Evolutionary conservation across 1,140 invertebrate genomes (phyloP).

Genomic region (Lordiphosa clarofinis): DNA sequence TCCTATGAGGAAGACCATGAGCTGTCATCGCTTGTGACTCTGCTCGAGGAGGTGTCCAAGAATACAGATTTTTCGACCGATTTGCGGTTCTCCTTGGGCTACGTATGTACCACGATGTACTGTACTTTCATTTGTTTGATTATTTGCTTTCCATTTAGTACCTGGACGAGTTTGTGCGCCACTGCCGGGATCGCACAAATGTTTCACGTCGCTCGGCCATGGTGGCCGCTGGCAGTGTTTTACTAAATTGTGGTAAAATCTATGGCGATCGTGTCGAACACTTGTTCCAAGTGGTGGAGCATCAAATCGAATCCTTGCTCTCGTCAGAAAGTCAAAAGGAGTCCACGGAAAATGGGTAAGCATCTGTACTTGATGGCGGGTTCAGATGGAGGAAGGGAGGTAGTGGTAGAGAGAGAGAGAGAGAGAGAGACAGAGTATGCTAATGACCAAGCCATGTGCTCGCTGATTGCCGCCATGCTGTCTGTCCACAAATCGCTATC

Average conservation of each 20-base stretch:
- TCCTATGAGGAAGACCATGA: slow-evolving; percentile 43
- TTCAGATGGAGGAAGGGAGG: neutral
- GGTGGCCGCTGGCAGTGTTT: slow-evolving; percentile 33
- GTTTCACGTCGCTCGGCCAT: slow-evolving; percentile 37
- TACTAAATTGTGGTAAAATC: slow-evolving; percentile 50
- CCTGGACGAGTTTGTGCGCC: slow-evolving; percentile 35
- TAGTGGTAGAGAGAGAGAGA: neutral
- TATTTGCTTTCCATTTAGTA: slow-evolving; percentile 28
- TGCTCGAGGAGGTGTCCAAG: slow-evolving; percentile 67
- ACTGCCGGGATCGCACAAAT: neutral
- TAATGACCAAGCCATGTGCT: slow-evolving; percentile 18
- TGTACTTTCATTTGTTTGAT: neutral
- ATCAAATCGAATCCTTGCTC: slow-evolving; percentile 44
- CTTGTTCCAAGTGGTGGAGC: slow-evolving; percentile 39
- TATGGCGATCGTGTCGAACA: slow-evolving; percentile 55
- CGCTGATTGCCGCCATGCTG: slow-evolving; percentile 31
- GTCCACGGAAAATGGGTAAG: slow-evolving; percentile 35
- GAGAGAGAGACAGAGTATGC: neutral
- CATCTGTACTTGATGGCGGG: neutral
- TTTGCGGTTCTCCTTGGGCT: slow-evolving; percentile 50
- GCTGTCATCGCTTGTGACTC: slow-evolving; percentile 27
- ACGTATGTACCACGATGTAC: slow-evolving; percentile 42
- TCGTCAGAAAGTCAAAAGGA: slow-evolving; percentile 29
- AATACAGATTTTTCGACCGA: slow-evolving; percentile 64
- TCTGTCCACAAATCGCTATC: slow-evolving; percentile 16